These are phyloP conservation scores for Dryas iulia DNA, from an alignment of 1,140 invertebrate species.

Conservation along the genomic window DNA sequence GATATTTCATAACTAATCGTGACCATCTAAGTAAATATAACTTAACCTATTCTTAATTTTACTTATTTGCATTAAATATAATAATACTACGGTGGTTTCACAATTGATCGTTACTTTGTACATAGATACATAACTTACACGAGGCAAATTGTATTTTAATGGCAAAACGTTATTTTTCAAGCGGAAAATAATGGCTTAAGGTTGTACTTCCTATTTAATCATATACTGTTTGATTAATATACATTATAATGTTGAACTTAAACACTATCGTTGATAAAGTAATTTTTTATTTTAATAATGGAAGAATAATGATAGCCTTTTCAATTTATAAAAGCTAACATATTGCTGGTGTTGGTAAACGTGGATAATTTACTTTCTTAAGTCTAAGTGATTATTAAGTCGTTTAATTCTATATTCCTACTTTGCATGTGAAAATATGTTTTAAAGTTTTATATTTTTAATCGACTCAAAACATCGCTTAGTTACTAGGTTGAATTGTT, in stretches of 20 bases:
- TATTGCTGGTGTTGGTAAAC: neutral
- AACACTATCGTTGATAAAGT: neutral
- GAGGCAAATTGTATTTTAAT: slow-evolving; percentile 35
- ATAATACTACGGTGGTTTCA: slow-evolving; percentile 19
- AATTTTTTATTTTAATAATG: neutral
- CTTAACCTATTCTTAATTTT: neutral
- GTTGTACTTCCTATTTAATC: slow-evolving; percentile 23
- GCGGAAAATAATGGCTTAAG: slow-evolving; percentile 26
- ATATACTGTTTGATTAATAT: slow-evolving; percentile 19
- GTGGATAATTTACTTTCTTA: neutral
- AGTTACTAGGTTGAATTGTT: too few relatives aligned
- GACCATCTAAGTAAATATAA: neutral
- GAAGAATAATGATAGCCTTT: neutral
- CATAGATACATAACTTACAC: slow-evolving; percentile 2
- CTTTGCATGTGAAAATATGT: too few relatives aligned
- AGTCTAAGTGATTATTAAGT: too few relatives aligned
- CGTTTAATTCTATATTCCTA: too few relatives aligned
- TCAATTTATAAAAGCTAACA: neutral
- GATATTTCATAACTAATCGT: neutral
- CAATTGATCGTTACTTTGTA: slow-evolving; percentile 27
- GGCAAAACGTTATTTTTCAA: slow-evolving; percentile 29
- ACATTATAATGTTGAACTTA: slow-evolving; percentile 8
- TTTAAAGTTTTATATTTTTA: too few relatives aligned
- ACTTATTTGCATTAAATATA: neutral
- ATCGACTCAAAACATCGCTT: too few relatives aligned